Base-by-base conservation (phyloP, 2,888 invertebrate species). In the Sylvicola cinctus region DNA sequence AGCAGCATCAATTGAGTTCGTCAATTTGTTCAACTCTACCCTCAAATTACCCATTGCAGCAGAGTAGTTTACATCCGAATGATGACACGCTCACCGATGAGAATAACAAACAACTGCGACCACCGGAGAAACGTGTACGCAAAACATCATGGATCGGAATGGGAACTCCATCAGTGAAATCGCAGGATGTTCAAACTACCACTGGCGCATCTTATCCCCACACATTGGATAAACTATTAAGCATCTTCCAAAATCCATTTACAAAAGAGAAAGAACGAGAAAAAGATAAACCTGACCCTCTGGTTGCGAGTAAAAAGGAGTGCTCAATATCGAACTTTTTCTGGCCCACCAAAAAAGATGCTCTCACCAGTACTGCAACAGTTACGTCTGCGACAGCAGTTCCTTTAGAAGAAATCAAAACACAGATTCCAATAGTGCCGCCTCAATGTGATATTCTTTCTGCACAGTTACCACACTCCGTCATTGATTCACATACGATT, bases 201-300 rank as follows among this genome's bases (percentile, higher is more conserved):
- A n/a, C 3, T 27, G 36, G 47, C 47, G 37, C 50, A 7, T 36
- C 36, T 5, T 43, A 42, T 45, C 67, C 69, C 1, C 64, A 70
- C 6, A 67, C 71, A 46, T 55, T 75, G 33, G 74, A 74, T 40
- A 73, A 70, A 46, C 50, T 76, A 3, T 46, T 74, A 0, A 72
- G 70, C 16, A 45, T 75, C 3, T 74, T 76, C 47, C 70, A 72
- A 41, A 66, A 70, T 47, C 70, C 74, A 0, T n/a, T n/a, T n/a
- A n/a, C n/a, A n/a, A n/a, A n/a, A n/a, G n/a, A n/a, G n/a, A n/a
- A n/a, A n/a, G n/a, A n/a, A n/a, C n/a, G n/a, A n/a, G n/a, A n/a
- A n/a, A n/a, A n/a, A n/a, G n/a, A n/a, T n/a, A n/a, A n/a, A n/a
- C n/a, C n/a, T n/a, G n/a, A n/a, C n/a, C n/a, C n/a, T n/a, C n/a